phyloP scores from a whole-genome alignment of 2,113 vertebrate genomes.

The Melanocharis versteri region DNA sequence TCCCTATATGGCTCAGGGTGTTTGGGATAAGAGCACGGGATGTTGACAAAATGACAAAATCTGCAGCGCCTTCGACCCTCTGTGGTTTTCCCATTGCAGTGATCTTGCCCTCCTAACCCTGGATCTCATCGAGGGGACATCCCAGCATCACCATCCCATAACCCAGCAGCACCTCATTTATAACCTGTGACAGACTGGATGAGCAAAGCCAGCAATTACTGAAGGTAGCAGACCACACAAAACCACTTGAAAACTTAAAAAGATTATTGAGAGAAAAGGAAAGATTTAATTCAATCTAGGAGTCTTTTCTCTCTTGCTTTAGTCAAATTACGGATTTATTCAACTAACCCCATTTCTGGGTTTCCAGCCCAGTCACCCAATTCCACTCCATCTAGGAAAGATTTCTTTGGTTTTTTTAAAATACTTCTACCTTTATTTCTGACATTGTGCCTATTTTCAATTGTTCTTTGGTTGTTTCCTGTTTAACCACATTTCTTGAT shows the following conservation, averaged over 20 bases:
- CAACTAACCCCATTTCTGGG: not conserved
- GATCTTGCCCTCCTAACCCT: not conserved
- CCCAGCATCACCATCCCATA: not conserved
- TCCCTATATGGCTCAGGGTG: rapidly evolving
- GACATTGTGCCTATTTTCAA: not conserved
- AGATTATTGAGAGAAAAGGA: not conserved
- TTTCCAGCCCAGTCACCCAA: not conserved
- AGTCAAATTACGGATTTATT: not conserved
- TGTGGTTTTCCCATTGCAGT: not conserved
- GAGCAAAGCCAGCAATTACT: not conserved
- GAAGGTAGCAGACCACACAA: rapidly evolving
- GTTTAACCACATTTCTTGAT: not conserved
- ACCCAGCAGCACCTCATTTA: not conserved
- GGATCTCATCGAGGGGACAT: not conserved
- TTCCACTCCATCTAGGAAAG: not conserved
- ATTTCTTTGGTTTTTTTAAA: no score
- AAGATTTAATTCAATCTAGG: not conserved
- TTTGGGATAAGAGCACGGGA: no score
- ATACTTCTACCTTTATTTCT: not conserved
- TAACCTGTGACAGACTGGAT: not conserved
- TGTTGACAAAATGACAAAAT: not conserved
- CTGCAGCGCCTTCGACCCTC: not conserved
- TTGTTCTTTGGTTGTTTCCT: not conserved
- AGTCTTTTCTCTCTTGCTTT: not conserved
- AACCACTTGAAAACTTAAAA: not conserved